phyloP scores from a whole-genome alignment of 1,140 invertebrate genomes.

The Mercenaria mercenaria region DNA sequence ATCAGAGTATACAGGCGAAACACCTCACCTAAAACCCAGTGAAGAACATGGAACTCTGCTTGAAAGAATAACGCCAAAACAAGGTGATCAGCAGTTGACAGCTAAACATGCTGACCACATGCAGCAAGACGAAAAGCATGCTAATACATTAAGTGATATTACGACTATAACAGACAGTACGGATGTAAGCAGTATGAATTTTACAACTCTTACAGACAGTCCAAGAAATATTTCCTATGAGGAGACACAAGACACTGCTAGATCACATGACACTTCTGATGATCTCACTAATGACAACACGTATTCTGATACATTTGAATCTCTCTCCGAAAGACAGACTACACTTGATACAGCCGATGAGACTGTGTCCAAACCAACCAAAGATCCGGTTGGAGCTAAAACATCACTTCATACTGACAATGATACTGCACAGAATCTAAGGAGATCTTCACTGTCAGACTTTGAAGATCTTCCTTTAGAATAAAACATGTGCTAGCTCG shows the following conservation, averaged over 20 bases:
- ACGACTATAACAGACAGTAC: slow-evolving; percentile 19
- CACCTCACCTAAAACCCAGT: too few relatives aligned
- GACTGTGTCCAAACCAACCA: background rate
- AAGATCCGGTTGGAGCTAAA: background rate
- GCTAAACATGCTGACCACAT: background rate
- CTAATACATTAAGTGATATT: slow-evolving; percentile 4
- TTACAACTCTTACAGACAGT: background rate
- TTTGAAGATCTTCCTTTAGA: slow-evolving; percentile 53
- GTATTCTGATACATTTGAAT: slow-evolving; percentile 55
- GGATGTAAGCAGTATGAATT: background rate
- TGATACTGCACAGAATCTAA: background rate
- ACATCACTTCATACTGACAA: background rate
- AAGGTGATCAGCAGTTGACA: background rate
- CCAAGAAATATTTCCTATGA: slow-evolving; percentile 17
- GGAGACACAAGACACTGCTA: background rate
- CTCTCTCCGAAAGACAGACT: background rate
- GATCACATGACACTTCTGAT: background rate
- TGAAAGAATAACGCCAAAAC: too few relatives aligned
- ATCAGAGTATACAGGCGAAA: too few relatives aligned
- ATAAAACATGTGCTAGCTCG: slow-evolving; percentile 3
- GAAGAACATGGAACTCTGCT: too few relatives aligned
- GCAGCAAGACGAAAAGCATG: background rate
- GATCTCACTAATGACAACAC: slow-evolving; percentile 27
- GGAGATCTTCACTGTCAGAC: slow-evolving; percentile 17
- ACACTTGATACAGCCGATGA: slow-evolving; percentile 1